Percentiles rank a stretch among this genome's conserved stretches.
Evolutionary conservation across 2,797 vertebrate species (phyloP).

Genomic region (Falco columbarius): DNA sequence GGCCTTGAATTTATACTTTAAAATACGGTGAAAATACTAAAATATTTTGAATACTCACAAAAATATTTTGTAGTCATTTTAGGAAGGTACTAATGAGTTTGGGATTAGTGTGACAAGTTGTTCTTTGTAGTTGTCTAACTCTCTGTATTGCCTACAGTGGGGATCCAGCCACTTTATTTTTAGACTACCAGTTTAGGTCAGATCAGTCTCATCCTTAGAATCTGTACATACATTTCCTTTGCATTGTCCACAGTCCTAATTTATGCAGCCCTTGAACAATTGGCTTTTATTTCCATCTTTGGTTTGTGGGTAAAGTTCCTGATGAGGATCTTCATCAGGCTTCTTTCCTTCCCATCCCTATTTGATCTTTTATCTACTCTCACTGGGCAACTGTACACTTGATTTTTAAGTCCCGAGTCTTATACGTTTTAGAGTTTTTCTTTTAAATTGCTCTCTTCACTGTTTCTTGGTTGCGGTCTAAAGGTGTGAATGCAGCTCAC

Average conservation of each 20-base stretch:
- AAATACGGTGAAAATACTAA: background rate
- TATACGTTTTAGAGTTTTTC: background rate
- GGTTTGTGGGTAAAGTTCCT: background rate
- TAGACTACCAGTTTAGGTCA: background rate
- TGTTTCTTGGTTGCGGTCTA: background rate
- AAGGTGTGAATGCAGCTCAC: background rate
- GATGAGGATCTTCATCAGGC: background rate
- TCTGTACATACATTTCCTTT: background rate
- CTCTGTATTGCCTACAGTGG: background rate
- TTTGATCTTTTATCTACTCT: background rate
- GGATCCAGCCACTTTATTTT: background rate
- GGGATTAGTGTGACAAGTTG: background rate
- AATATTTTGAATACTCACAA: background rate
- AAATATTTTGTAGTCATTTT: background rate
- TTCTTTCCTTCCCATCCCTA: background rate
- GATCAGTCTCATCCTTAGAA: background rate
- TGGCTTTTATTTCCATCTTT: background rate
- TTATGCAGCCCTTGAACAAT: background rate
- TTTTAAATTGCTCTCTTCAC: background rate
- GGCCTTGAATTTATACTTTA: background rate
- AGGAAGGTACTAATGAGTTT: background rate
- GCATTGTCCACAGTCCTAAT: background rate
- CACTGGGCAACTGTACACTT: background rate
- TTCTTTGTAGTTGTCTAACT: background rate
- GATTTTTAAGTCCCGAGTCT: background rate